Percentiles rank a stretch among this genome's conserved stretches.
Conservation (phyloP, 2,113 vertebrate genomes). For the Clarias magur region DNA sequence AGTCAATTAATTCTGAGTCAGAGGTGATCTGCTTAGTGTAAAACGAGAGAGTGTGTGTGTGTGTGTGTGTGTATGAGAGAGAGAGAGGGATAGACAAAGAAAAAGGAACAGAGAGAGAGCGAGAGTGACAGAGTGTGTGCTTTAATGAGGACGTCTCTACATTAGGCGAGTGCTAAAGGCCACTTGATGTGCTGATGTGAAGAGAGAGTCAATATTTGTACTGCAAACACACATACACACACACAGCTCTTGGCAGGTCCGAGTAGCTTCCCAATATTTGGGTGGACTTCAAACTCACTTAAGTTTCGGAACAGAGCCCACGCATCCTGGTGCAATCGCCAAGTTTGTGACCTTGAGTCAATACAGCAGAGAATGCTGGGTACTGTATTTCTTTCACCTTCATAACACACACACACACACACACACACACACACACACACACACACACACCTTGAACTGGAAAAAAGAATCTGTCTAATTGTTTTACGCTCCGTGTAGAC, state of each 20-base stretch:
- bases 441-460: conserved; percentile 20
- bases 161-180: conserved; percentile 14
- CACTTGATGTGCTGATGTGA: conserved; percentile 50
- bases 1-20: too few species aligned
- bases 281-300: conserved; percentile 23
- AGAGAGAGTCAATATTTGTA: conserved; percentile 49
- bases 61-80: neutral
- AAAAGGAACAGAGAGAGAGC: neutral
- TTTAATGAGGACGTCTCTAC: conserved; percentile 28
- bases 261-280: conserved; percentile 31
- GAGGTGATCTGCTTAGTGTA: neutral
- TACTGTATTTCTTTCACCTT: neutral
- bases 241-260: conserved; percentile 3
- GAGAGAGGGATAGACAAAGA: neutral
- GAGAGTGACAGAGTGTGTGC: neutral
- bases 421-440: conserved; percentile 9
- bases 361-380: neutral
- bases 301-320: conserved; percentile 14
- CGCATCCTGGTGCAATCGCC: neutral
- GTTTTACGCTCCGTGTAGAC: neutral
- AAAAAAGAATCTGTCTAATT: neutral
- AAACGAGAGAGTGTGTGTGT: neutral
- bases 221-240: conserved; percentile 15
- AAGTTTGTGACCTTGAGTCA: neutral
- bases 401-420: too few species aligned